phyloP scores from a whole-genome alignment of 2,888 invertebrate species.

The Platerodrilus igneus region DNA sequence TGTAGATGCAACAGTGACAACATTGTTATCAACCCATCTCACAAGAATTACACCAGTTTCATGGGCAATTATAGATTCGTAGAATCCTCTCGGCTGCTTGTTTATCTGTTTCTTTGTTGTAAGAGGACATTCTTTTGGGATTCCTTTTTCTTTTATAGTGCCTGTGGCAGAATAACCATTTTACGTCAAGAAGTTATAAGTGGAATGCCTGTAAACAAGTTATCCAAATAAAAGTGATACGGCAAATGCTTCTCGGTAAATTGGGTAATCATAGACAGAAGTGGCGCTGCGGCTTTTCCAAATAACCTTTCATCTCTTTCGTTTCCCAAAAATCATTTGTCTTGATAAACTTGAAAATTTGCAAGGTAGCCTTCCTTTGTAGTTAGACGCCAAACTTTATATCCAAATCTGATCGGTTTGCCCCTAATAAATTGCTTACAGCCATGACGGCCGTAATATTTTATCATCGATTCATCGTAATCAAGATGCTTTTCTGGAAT shows the following conservation, averaged over 20 bases:
- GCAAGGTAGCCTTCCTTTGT: constrained; percentile 30
- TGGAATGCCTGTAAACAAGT: constrained; percentile 29
- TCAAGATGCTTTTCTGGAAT: constrained; percentile 22
- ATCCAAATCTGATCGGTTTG: constrained; percentile 35
- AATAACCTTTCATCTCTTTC: too few relatives aligned
- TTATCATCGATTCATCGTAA: constrained; percentile 33
- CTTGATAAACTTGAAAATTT: constrained; percentile 34
- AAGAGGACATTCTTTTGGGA: too few relatives aligned
- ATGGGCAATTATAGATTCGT: not conserved
- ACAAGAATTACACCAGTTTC: not conserved
- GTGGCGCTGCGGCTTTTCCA: constrained; percentile 20
- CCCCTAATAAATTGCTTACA: constrained; percentile 34
- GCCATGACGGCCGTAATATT: constrained; percentile 31
- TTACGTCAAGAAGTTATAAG: too few relatives aligned
- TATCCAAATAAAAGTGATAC: constrained; percentile 30
- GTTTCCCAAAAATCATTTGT: too few relatives aligned
- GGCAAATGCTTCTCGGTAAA: constrained; percentile 23
- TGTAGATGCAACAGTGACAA: constrained; percentile 22
- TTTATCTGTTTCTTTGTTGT: too few relatives aligned
- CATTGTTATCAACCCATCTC: constrained; percentile 11
- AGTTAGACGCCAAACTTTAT: constrained; percentile 33
- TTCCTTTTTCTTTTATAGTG: too few relatives aligned
- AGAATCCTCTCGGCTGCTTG: too few relatives aligned
- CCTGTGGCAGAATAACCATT: too few relatives aligned
- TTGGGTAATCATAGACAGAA: constrained; percentile 22